Percentiles rank a stretch among this genome's conserved stretches.
These are phyloP conservation scores for Temnothorax curvispinosus DNA, from an alignment of 1,140 invertebrate species.

Conservation along the genomic window DNA sequence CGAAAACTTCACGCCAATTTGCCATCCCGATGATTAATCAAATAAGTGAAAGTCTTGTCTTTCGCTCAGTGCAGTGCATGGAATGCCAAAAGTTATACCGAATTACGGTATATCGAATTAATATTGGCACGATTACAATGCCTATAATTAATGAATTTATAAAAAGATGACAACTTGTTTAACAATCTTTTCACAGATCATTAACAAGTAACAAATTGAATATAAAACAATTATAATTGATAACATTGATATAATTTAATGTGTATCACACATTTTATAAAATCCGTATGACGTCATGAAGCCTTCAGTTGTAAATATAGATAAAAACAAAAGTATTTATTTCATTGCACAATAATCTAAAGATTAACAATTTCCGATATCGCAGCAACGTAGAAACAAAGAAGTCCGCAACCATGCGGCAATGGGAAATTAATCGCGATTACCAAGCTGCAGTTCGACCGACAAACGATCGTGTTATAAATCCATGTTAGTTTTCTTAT, in stretches of 20 bases:
- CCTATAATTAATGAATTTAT: background rate
- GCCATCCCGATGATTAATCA: constrained; percentile 37
- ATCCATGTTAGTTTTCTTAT: background rate
- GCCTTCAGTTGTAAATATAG: background rate
- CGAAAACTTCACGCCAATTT: constrained; percentile 61
- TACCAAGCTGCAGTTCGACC: background rate
- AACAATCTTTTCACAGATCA: background rate
- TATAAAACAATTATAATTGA: background rate
- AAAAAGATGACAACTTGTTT: background rate
- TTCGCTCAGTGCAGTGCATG: background rate
- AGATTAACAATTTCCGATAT: constrained; percentile 19
- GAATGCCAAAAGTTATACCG: background rate
- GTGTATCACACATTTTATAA: background rate
- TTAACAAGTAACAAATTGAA: background rate
- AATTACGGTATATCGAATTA: background rate
- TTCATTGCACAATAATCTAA: constrained; percentile 12
- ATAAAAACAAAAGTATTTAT: background rate
- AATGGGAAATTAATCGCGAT: constrained; percentile 27
- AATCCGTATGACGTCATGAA: background rate
- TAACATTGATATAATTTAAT: background rate
- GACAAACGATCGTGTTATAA: constrained; percentile 22
- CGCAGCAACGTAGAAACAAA: background rate
- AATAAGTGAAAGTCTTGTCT: background rate
- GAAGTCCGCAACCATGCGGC: background rate
- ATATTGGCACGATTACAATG: background rate